Evolutionary conservation across 1,140 invertebrate genomes (phyloP), one percentile per base, ranked within the genome.

Genomic region (Archegozetes longisetosus): DNA sequence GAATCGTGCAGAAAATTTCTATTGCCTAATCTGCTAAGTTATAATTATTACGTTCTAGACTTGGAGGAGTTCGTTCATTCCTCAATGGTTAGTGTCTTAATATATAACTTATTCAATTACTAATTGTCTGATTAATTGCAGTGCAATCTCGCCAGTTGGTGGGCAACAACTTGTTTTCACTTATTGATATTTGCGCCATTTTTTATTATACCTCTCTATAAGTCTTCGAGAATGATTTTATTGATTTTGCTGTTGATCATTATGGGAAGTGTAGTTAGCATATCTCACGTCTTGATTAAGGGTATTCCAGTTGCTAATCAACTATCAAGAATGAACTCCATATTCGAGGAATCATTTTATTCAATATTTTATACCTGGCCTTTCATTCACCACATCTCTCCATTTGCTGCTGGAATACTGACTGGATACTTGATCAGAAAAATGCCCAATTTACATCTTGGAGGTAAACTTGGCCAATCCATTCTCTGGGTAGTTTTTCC

Each of bases 351-450:
- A 27, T 29, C 48, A 3, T 23, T 55, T 56, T 60, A 55, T 23
- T 25, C 58, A 22, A 60, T 54, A 2, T 52, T 25, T 20, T 55
- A 60, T 27, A 62, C 50, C 51, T 62, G 26, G 48, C 29, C 27
- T 14, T 59, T 24, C 28, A 59, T 22, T 24, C 58, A 62, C n/a
- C 61, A 62, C 48, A 49, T 62, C 3, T 17, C 57, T 22, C 32
- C 61, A 50, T 62, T 29, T 51, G 22, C 32, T 22, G 2, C 56
- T 0, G 61, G 61, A 14, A 54, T 55, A 6, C 14, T 62, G 0
- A 28, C 23, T 6, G 61, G 57, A 12, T 48, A 48, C 24, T 46
- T 62, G 9, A 61, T 62, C n/a, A 13, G 14, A 2, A 53, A 60
- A 12, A 25, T 28, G 22, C 59, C 28, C 2, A 55, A 60, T 17